Evolutionary conservation across 2,113 vertebrate species (phyloP).

Genomic region (Myocastor coypus): DNA sequence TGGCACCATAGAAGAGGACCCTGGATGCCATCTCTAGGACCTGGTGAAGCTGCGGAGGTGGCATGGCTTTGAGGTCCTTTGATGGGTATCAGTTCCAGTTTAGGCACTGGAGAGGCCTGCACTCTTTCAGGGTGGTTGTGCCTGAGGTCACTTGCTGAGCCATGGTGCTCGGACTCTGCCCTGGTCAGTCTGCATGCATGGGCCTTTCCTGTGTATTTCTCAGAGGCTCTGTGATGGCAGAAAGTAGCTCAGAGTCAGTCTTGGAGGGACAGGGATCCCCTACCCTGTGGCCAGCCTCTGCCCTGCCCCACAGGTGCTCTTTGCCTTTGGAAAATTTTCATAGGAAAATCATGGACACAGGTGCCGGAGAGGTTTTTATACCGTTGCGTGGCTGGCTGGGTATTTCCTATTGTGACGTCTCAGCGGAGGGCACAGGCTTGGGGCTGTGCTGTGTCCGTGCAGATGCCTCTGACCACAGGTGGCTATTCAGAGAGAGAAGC

Average conservation of each 20-base stretch:
- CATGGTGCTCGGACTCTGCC: neutral
- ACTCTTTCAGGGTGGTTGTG: neutral
- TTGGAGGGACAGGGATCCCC: neutral
- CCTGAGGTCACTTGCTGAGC: rapidly evolving
- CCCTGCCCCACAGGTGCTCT: neutral
- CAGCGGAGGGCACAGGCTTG: neutral
- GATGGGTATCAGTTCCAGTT: neutral
- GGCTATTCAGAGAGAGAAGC: neutral
- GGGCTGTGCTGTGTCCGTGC: neutral
- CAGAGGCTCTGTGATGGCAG: neutral
- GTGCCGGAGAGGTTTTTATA: neutral
- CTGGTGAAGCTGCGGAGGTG: neutral
- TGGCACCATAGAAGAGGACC: too few relatives aligned
- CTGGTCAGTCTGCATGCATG: rapidly evolving
- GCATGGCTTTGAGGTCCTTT: rapidly evolving
- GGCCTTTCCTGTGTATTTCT: rapidly evolving
- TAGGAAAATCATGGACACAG: neutral
- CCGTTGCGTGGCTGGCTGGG: too few relatives aligned
- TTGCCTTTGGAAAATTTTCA: neutral
- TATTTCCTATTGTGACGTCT: neutral
- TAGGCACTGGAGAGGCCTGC: too few relatives aligned
- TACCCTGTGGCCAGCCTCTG: neutral
- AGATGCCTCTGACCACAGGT: neutral
- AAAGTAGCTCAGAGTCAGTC: neutral
- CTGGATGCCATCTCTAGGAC: too few relatives aligned